Base-by-base conservation (phyloP, 35 echinoderm and acorn worm genomes). In the Anneissia japonica region DNA sequence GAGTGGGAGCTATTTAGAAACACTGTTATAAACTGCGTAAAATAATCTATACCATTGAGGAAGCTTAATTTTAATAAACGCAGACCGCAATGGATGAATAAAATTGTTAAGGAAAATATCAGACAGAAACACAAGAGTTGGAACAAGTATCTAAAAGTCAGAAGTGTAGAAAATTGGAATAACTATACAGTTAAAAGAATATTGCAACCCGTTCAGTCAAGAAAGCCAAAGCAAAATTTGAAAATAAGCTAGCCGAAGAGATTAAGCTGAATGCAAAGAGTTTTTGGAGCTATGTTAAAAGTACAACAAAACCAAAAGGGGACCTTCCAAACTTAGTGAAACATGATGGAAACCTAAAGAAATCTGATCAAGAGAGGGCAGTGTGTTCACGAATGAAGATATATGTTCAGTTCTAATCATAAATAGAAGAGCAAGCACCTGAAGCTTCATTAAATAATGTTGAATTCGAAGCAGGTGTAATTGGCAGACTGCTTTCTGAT, bases 311-410 rank as follows among this genome's bases (percentile, higher is more conserved):
- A 9, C 32, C 32, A 34, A 83, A 39, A 36, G 34, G 14, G 33
- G 80, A 55, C 4, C 31, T 89, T 37, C 38, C 4, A 1, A 40
- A 76, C 23, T 37, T 82, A 3, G 11, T 38, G 28, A 82, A 19
- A 29, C 4, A 30, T 28, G 88, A 74, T 31, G 35, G 79, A 28
- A 35, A 46, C 14, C 64, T 36, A 26, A 45, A 19, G 10, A 72
- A 74, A 28, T 37, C 26, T 34, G 88, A 89, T 75, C 6, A 36
- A 33, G 88, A 84, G 31, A 89, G 84, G 38, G 88, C 88, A 83
- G 73, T 37, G 72, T 89, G 21, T 89, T 83, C 81, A 89, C 87
- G 37, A 77, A 4, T 36, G 73, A 77, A 36, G 3, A 75, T 75
- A n/a, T 46, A 4, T 31, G n/a, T 23, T 29, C 32, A 3, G 39